phyloP scores from a whole-genome alignment of 1,140 invertebrate genomes.

The Ridgeia piscesae region DNA sequence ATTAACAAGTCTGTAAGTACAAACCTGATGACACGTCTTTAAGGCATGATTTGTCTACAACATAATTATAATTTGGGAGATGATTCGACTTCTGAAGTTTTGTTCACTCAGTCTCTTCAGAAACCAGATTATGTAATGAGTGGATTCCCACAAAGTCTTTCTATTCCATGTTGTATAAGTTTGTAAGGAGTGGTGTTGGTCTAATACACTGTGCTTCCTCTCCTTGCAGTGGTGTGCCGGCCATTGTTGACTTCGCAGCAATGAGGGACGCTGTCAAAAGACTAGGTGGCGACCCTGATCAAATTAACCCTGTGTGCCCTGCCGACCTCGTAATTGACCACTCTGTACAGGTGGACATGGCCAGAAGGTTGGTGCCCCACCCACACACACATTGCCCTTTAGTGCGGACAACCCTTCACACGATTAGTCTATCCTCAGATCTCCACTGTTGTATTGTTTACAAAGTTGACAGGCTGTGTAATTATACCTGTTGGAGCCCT shows the following conservation, averaged over 20 bases:
- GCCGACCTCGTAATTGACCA: constrained; percentile 98
- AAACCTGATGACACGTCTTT: background rate
- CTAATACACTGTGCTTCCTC: background rate
- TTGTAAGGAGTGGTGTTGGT: too few relatives aligned
- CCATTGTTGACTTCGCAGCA: constrained; percentile 97
- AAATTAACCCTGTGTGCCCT: constrained; percentile 96
- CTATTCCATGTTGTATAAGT: background rate
- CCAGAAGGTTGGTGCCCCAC: constrained; percentile 70
- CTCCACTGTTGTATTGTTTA: background rate
- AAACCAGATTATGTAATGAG: background rate
- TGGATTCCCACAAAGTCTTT: background rate
- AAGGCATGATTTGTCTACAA: background rate
- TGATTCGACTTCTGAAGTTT: background rate
- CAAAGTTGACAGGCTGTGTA: too few relatives aligned
- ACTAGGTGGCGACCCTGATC: constrained; percentile 83
- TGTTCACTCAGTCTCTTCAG: background rate
- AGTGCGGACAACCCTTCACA: background rate
- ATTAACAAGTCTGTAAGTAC: background rate
- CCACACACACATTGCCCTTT: background rate
- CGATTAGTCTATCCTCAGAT: background rate
- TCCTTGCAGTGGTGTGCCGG: constrained; percentile 89
- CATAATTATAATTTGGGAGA: background rate
- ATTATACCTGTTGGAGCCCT: too few relatives aligned
- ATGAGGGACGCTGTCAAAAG: constrained; percentile 93
- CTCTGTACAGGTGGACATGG: constrained; percentile 95